Evolutionary conservation across 2,113 vertebrate species (phyloP).

Genomic region (Chloropsis cyanopogon): DNA sequence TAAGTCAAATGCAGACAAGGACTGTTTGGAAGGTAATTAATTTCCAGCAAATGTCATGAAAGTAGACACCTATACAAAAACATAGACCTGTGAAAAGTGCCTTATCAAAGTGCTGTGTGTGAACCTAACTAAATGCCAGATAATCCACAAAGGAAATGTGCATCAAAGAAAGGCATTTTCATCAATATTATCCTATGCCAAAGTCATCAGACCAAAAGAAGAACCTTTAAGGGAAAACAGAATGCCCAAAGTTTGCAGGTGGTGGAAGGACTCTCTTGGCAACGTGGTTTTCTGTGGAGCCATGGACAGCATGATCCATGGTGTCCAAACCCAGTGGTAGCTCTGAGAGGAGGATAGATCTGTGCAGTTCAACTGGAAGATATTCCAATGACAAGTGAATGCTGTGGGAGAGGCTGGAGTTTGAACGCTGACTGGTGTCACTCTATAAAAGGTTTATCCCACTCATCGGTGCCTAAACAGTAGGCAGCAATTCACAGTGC

Average conservation of each 20-base stretch:
- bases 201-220: neutral
- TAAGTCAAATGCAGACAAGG: neutral
- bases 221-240: neutral
- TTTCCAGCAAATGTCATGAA: neutral
- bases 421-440: neutral
- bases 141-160: neutral
- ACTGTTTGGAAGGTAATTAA: neutral
- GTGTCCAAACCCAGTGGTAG: neutral
- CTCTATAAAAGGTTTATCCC: neutral
- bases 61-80: neutral
- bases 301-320: neutral
- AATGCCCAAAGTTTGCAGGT: neutral
- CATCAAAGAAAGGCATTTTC: neutral
- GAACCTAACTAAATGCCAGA: neutral
- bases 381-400: neutral
- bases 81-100: neutral
- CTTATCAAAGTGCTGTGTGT: neutral
- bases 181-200: neutral
- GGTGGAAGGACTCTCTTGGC: neutral
- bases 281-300: fast-evolving
- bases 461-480: neutral
- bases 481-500: neutral
- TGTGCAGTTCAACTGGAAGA: neutral
- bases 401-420: neutral
- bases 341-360: neutral